Evolutionary conservation across 2,888 invertebrate species (phyloP).

Genomic region (Spisula subtruncata): DNA sequence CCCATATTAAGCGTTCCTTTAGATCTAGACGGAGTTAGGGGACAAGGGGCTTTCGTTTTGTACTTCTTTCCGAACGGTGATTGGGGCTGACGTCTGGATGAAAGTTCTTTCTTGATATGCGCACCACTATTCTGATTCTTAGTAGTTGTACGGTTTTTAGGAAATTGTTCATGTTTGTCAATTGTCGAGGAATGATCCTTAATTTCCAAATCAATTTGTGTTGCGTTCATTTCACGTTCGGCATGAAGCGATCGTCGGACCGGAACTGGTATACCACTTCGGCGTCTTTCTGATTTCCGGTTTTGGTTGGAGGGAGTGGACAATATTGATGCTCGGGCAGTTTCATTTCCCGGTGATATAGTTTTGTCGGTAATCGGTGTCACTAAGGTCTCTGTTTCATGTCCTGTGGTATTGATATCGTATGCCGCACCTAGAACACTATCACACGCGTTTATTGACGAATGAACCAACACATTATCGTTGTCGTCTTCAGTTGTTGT

Average conservation of each 20-base stretch:
- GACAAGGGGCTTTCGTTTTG: neutral
- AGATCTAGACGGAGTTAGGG: conserved; percentile 21
- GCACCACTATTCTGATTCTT: neutral
- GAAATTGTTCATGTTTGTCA: neutral
- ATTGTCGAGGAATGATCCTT: neutral
- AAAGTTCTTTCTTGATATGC: neutral
- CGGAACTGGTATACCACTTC: conserved; percentile 31
- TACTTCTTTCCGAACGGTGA: conserved; percentile 23
- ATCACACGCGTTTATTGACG: neutral
- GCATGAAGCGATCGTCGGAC: neutral
- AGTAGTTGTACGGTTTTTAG: neutral
- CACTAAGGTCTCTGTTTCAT: neutral
- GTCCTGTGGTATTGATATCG: neutral
- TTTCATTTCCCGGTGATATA: neutral
- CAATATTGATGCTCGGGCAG: too few relatives aligned
- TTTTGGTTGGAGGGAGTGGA: neutral
- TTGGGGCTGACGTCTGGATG: neutral
- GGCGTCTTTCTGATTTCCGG: conserved; percentile 31
- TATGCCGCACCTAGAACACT: neutral
- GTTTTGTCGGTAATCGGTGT: neutral
- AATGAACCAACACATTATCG: neutral
- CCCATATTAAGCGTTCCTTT: neutral
- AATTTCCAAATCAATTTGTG: neutral
- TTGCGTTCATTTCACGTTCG: neutral
- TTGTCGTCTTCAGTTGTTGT: neutral